Percentiles rank a stretch among this genome's conserved stretches.
phyloP scores from a whole-genome alignment of 2,113 vertebrate species.

The Abramis brama region DNA sequence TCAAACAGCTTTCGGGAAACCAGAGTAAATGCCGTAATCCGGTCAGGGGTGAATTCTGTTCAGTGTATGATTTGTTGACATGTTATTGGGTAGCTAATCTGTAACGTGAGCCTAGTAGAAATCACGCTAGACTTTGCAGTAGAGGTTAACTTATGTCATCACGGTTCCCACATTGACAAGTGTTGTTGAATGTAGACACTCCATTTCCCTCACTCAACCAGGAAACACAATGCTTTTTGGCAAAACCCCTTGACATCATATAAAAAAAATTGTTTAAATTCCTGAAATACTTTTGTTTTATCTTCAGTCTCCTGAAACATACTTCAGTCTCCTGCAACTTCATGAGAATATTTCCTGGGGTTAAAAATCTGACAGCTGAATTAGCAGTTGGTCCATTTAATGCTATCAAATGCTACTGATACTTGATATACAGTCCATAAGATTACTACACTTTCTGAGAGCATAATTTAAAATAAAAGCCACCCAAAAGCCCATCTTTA shows the following conservation, averaged over 20 bases:
- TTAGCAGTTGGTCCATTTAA: not conserved
- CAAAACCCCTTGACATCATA: not conserved
- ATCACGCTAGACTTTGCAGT: not conserved
- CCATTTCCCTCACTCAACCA: not conserved
- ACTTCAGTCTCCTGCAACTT: not conserved
- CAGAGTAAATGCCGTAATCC: not conserved
- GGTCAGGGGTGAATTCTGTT: not conserved
- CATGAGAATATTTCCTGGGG: not conserved
- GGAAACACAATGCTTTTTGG: not conserved
- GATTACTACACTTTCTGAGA: not conserved
- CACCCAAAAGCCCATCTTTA: not conserved
- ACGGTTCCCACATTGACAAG: not conserved
- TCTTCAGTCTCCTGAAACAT: not conserved
- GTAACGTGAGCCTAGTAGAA: not conserved
- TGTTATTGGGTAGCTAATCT: not conserved
- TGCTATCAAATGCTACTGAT: not conserved
- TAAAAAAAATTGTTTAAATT: not conserved
- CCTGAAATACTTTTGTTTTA: not conserved
- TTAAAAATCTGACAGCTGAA: not conserved
- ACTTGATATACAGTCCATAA: not conserved
- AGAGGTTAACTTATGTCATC: not conserved
- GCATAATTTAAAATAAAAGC: not conserved
- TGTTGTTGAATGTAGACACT: not conserved
- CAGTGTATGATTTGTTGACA: not conserved
- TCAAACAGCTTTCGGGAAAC: not conserved